Base-by-base conservation (phyloP, 2,888 invertebrate species). In the Zygothrica quintamaculata region DNA sequence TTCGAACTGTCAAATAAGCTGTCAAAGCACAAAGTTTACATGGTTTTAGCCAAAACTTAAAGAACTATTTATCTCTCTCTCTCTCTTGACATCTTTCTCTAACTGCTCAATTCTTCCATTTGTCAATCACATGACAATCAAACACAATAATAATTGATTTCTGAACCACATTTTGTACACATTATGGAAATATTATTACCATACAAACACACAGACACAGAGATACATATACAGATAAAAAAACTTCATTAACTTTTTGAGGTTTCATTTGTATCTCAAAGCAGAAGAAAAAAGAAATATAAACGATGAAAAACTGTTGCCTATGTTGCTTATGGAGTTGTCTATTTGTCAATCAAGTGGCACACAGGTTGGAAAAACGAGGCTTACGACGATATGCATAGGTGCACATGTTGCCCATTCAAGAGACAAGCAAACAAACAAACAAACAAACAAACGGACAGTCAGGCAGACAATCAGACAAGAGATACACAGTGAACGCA, bases 401-500 rank as follows among this genome's bases (percentile, higher is more conserved):
- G 89, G 89, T 90, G 90, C 90, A 88, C 90, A 90, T 90, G 90
- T 84, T 73, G 65, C 68, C 87, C 90, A 88, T 69, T 84, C 71
- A 77, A 73, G 80, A 69, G 76, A 76, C 68, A 61, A 59, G 61
- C 42, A 56, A 65, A 53, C 57, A 66, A 67, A 47, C 2, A 53
- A 52, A 18, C 42, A 11, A 55, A 40, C 9, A 50, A 39, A 12
- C 29, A 5, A 22, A 22, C 18, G 18, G n/a, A n/a, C 42, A 56
- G 61, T 51, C 57, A 66, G 65, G 47, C 2, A 53, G 48, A 18
- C 42, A 11, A 55, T 34, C 9, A 50, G 34, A 12, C 29, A n/a
- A n/a, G n/a, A n/a, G 56, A 56, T 65, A 58, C 52, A 51, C 52
- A 61, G 77, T 34, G 51, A 58, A 46, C 33, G 72, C 66, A 86